A percentile compares a stretch with the other conserved stretches of the same genome.
These are phyloP conservation scores for Crotalus viridis DNA, from an alignment of 2,113 vertebrate genomes.

Conservation along the genomic window DNA sequence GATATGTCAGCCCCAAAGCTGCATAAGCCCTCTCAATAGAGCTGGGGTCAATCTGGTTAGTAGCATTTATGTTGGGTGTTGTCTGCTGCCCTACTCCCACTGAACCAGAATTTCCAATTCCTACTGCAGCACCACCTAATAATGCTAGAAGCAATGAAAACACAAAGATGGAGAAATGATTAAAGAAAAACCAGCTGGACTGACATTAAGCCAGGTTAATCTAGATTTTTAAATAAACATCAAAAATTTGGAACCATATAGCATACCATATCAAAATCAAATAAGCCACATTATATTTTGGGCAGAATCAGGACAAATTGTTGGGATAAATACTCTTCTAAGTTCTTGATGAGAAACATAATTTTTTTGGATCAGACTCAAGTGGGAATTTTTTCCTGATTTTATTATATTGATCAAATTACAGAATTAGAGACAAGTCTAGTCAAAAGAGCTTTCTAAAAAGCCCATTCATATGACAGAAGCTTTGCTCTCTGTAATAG, in stretches of 20 bases:
- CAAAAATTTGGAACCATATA: neutral
- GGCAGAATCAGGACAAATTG: neutral
- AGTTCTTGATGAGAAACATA: neutral
- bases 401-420: neutral
- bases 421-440: neutral
- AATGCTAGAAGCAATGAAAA: constrained; percentile 76
- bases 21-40: constrained; percentile 97
- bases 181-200: neutral
- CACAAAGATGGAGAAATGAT: neutral
- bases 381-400: neutral
- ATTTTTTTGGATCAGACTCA: neutral
- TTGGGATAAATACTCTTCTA: neutral
- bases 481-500: neutral
- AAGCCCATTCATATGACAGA: neutral
- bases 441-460: neutral
- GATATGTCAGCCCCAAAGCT: constrained; percentile 93
- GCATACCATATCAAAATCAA: neutral
- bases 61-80: constrained; percentile 82
- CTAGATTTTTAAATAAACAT: neutral
- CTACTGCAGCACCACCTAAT: constrained; percentile 81
- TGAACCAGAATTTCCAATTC: constrained; percentile 81
- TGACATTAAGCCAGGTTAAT: neutral
- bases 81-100: constrained; percentile 85
- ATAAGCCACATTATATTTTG: neutral
- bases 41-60: constrained; percentile 96